Evolutionary conservation across 1,140 invertebrate species (phyloP).

Genomic region (Diprion similis): DNA sequence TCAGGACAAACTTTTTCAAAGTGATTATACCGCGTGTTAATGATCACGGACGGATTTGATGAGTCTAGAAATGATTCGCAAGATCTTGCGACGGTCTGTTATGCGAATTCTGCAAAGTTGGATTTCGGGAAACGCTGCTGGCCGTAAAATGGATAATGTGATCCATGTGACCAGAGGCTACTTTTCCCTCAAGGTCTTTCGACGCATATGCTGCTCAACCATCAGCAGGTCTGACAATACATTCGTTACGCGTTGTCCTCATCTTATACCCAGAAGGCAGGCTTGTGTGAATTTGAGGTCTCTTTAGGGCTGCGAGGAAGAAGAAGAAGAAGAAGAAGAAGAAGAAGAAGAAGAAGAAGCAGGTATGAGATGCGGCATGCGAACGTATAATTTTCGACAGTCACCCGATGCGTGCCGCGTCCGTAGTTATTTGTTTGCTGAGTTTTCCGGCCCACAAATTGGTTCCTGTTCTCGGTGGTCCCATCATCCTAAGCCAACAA

Average conservation of each 20-base stretch:
- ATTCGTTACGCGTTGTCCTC: background rate
- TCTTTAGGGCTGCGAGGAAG: background rate
- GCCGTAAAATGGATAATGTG: no score
- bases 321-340: no score
- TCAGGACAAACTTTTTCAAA: no score
- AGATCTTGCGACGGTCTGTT: no score
- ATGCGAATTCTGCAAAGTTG: no score
- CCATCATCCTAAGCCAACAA: slow-evolving; percentile 11
- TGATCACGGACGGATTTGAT: no score
- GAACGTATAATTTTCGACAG: background rate
- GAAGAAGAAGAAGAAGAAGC: background rate
- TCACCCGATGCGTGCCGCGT: background rate
- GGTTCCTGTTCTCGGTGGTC: slow-evolving; percentile 8
- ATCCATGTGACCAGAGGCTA: no score
- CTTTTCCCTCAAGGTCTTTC: background rate
- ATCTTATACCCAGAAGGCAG: background rate
- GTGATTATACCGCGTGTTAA: no score
- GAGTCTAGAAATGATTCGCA: no score
- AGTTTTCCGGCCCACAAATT: slow-evolving; percentile 6
- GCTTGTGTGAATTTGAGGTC: background rate
- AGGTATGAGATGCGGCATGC: background rate
- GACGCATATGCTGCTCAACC: background rate
- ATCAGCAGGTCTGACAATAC: background rate
- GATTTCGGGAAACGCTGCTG: no score
- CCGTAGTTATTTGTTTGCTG: background rate